phyloP scores from a whole-genome alignment of 2,113 vertebrate genomes.

The Myotis brandtii region DNA sequence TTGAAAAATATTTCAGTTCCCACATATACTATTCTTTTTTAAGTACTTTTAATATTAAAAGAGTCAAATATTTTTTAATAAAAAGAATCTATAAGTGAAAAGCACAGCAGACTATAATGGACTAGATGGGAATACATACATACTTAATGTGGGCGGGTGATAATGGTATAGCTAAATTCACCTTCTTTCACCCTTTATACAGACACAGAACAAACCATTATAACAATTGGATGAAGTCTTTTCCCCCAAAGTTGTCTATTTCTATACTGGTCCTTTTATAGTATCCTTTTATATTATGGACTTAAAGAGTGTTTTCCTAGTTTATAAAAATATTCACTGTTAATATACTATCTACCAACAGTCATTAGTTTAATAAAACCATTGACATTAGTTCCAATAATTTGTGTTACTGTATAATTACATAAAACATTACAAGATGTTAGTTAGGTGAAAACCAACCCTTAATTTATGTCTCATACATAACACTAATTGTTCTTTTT shows the following conservation, averaged over 20 bases:
- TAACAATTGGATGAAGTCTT: constrained; percentile 68
- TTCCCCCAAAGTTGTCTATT: constrained; percentile 60
- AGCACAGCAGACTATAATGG: constrained; percentile 67
- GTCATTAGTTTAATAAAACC: constrained; percentile 42
- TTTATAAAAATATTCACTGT: constrained; percentile 30
- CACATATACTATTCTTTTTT: not conserved
- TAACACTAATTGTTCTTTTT: constrained; percentile 25
- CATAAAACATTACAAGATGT: not conserved
- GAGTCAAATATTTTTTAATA: constrained; percentile 38
- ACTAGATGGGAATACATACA: constrained; percentile 61
- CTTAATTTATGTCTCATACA: not conserved
- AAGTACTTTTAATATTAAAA: constrained; percentile 30
- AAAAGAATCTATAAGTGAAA: constrained; percentile 2
- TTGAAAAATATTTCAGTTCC: not conserved
- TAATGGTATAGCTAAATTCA: constrained; percentile 73
- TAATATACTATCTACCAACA: not conserved
- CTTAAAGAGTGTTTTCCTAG: not conserved
- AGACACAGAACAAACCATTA: constrained; percentile 66
- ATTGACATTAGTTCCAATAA: constrained; percentile 12
- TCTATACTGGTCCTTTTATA: constrained; percentile 54
- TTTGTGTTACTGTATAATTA: not conserved
- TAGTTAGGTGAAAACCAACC: not conserved
- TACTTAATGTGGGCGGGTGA: constrained; percentile 77
- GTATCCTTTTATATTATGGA: constrained; percentile 50
- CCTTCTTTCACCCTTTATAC: constrained; percentile 77